These are phyloP conservation scores for Boulengeromyrus knoepffleri DNA, from an alignment of 2,113 vertebrate genomes.

Conservation along the genomic window DNA sequence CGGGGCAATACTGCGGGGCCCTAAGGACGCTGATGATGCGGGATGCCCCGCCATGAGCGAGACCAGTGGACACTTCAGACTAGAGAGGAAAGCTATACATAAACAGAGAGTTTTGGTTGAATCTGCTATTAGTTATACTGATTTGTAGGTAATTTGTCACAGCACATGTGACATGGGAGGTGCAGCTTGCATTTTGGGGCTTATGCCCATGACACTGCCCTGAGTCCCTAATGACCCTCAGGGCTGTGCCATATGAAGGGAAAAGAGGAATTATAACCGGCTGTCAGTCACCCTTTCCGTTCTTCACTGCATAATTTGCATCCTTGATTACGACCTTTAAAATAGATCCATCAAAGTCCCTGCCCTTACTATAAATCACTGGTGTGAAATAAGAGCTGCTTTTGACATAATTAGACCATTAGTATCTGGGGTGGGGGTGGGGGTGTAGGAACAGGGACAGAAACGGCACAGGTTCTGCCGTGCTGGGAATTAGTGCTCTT, in stretches of 20 bases:
- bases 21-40: background rate
- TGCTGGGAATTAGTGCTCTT: background rate
- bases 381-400: background rate
- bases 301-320: background rate
- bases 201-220: background rate
- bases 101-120: background rate
- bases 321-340: background rate
- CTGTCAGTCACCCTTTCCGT: background rate
- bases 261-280: background rate
- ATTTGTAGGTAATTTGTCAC: background rate
- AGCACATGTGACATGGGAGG: background rate
- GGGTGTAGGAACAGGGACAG: background rate
- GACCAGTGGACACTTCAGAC: background rate
- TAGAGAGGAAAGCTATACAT: background rate
- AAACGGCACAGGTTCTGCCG: background rate
- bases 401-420: constrained; percentile 5
- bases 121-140: background rate
- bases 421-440: background rate
- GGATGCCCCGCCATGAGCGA: background rate
- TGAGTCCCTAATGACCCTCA: background rate
- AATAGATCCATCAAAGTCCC: background rate
- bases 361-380: background rate
- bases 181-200: background rate
- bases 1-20: no score
- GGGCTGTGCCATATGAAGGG: background rate